Base-by-base conservation (phyloP, 2,113 vertebrate genomes). In the Macquaria australasica region DNA sequence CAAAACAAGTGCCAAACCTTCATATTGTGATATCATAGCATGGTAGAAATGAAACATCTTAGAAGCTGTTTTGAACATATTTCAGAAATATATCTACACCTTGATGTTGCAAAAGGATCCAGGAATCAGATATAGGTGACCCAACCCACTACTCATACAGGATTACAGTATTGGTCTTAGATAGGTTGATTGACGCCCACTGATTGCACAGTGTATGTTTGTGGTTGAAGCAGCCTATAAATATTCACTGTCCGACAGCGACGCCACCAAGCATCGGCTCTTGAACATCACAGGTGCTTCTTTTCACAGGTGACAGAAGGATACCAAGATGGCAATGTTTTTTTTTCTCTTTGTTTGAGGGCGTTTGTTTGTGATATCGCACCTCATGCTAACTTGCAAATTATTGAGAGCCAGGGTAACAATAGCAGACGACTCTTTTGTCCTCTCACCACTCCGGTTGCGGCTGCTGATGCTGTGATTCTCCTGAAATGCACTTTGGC, bases 351-450 rank as follows among this genome's bases (percentile, higher is more conserved):
- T 58, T 82, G 80, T 87, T 83, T 83, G 79, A 82, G 73, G 86
- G 88, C 62, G 91, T 91, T 87, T 87, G 85, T 91, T 93, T 87
- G 88, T 88, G 90, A 91, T 88, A 85, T 93, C 85, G n/a, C 90
- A 93, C 93, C 93, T 93, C 92, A 93, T 92, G 93, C 92, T 93
- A 95, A 95, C 90, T 81, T 92, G 93, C 84, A 88, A 94, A 95
- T 95, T 94, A 91, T 91, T 79, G 90, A 89, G 89, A 87, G 88
- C 88, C 88, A 41, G 83, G 91, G 88, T 89, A 92, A 94, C 90
- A 89, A 91, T 86, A 87, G 91, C 89, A 84, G 82, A 87, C 83
- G 92, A 91, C 89, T 89, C 90, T 79, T 89, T 93, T 92, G 92
- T 93, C 94, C 93, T 94, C 93, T 86, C 92, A 87, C 89, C 83